Evolutionary conservation across 2,797 vertebrate species (phyloP).

Genomic region (Chaetodon trifasciatus): DNA sequence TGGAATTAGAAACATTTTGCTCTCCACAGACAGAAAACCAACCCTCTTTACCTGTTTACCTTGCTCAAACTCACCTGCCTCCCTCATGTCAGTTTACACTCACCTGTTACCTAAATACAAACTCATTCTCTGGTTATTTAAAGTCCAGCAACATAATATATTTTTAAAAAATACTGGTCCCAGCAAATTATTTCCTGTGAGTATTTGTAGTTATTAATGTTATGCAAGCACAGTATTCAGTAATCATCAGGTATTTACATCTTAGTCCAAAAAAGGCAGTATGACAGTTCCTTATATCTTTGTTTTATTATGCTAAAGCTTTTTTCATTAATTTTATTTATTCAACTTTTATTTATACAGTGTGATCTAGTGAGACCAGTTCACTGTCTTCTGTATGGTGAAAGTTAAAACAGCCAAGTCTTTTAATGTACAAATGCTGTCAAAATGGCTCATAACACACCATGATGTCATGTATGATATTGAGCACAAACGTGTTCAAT

Average conservation of each 20-base stretch:
- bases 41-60: constrained; percentile 20
- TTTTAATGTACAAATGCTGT: not conserved
- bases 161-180: too few species aligned
- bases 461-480: not conserved
- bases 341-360: not conserved
- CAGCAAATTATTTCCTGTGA: not conserved
- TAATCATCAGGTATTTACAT: not conserved
- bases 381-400: not conserved
- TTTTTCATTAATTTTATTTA: not conserved
- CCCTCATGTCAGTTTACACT: not conserved
- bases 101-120: not conserved
- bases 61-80: not conserved
- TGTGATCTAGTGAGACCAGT: not conserved
- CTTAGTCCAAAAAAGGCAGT: too few species aligned
- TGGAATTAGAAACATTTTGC: constrained; percentile 71
- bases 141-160: not conserved
- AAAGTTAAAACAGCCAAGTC: not conserved
- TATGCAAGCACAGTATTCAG: not conserved
- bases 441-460: not conserved
- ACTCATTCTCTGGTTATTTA: not conserved
- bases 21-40: constrained; percentile 27
- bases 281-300: too few species aligned
- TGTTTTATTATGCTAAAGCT: too few species aligned
- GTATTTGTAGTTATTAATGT: not conserved
- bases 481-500: not conserved